A percentile compares a stretch with the other conserved stretches of the same genome.
These are phyloP conservation scores for Cyprinodon diabolis DNA, from an alignment of 2,797 vertebrate genomes.

Conservation along the genomic window DNA sequence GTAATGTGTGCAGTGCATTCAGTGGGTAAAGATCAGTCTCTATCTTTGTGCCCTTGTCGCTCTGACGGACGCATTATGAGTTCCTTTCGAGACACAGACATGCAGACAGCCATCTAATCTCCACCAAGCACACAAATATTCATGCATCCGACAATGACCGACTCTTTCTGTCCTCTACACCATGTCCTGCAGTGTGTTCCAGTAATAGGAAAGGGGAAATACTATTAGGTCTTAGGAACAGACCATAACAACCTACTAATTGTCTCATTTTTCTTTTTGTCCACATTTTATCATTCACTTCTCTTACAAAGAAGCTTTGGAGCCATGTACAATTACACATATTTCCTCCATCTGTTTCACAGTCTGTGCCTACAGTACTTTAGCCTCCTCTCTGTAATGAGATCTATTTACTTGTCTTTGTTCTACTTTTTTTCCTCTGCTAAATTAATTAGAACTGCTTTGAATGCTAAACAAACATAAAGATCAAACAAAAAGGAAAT, in stretches of 20 bases:
- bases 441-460: constrained; percentile 3
- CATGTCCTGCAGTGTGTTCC: constrained; percentile 23
- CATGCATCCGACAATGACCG: constrained; percentile 42
- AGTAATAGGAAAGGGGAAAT: constrained; percentile 23
- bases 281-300: constrained; percentile 5
- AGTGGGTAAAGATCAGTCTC: constrained; percentile 49
- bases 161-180: constrained; percentile 46
- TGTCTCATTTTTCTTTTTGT: constrained; percentile 6
- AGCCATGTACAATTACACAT: constrained; percentile 9
- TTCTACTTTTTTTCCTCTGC: not conserved
- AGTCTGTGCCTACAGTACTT: constrained; percentile 12
- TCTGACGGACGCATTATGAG: constrained; percentile 61
- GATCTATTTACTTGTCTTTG: not conserved
- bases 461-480: not conserved
- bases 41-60: constrained; percentile 54
- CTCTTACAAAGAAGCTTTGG: constrained; percentile 4
- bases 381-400: constrained; percentile 4
- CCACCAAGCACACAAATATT: constrained; percentile 20
- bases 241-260: constrained; percentile 30
- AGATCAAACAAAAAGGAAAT: not conserved
- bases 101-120: constrained; percentile 49
- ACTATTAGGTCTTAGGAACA: constrained; percentile 47
- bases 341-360: constrained; percentile 22
- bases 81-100: constrained; percentile 46
- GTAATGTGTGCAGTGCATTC: constrained; percentile 7